Evolutionary conservation across 1,140 invertebrate genomes (phyloP), one percentile per base, ranked within the genome.

Genomic region (Microplitis mediator): DNA sequence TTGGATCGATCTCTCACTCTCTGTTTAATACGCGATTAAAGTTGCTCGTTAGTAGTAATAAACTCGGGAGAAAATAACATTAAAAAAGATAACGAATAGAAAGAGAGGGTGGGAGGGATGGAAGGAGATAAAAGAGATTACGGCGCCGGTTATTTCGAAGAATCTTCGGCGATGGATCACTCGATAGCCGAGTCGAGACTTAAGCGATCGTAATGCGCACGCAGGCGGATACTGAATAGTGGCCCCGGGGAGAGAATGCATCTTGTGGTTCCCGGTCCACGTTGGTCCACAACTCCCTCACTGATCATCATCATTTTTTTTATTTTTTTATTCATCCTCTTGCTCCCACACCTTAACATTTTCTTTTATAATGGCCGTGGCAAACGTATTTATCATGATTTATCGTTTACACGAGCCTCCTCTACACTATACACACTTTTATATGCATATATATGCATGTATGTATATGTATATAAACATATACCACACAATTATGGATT

Each of bases 331-430:
- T 69, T 60, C 63, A 65, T 51, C 31, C 64, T 67, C 74, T 56
- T 68, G 74, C 73, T 74, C 74, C 72, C 67, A 58, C 70, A 64
- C 74, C 61, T 74, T 71, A 64, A n/a, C 60, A 58, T 51, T 39
- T 69, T 35, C 77, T 81, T 81, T 80, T 83, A 82, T 84, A 85
- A 83, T 84, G 82, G 81, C 75, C 71, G 75, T 36, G 73, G 78
- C 82, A 85, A 85, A 85, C 78, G 81, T 86, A 85, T 84, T 86
- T 85, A 84, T 85, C 83, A 81, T 86, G 84, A 86, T 86, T 86
- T 84, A 86, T 85, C 78, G 83, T 86, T 85, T 84, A 86, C 82
- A 85, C 80, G 80, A 78, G 78, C 74, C 74, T 77, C 72, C 74
- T 79, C 74, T 79, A 72, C 51, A 31, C 64, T 63, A 66, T 54